A percentile compares a stretch with the other conserved stretches of the same genome.
These are phyloP conservation scores for Ciconia stormi DNA, from an alignment of 2,113 vertebrate species.

Conservation along the genomic window DNA sequence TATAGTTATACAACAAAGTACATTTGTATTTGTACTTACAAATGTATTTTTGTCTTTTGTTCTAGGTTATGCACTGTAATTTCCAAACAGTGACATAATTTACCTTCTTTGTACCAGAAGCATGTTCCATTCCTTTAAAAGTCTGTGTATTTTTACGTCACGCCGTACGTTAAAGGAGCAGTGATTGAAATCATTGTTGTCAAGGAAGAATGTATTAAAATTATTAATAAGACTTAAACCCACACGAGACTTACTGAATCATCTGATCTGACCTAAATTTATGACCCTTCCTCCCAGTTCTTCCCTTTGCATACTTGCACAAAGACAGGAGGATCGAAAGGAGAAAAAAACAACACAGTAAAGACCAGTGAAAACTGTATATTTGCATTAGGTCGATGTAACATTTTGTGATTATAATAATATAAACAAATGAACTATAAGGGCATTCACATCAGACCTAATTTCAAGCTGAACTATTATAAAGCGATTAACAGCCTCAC, in stretches of 20 bases:
- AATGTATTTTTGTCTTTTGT: background rate
- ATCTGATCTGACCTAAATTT: constrained; percentile 70
- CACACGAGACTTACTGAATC: constrained; percentile 60
- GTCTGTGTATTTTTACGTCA: constrained; percentile 1
- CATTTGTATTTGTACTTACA: background rate
- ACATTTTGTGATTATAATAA: constrained; percentile 62
- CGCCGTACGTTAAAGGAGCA: background rate
- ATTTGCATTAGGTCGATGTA: constrained; percentile 24
- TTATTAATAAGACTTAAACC: constrained; percentile 63
- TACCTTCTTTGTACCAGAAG: background rate
- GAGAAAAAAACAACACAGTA: background rate
- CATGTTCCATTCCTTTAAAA: background rate
- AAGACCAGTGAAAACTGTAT: constrained; percentile 38
- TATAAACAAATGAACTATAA: constrained; percentile 65
- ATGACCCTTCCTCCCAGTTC: constrained; percentile 54
- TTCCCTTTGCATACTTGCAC: constrained; percentile 12
- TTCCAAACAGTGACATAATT: background rate
- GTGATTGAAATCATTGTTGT: constrained; percentile 48
- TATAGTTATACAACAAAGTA: background rate
- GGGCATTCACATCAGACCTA: constrained; percentile 67
- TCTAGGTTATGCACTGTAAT: background rate
- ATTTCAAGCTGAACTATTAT: constrained; percentile 75
- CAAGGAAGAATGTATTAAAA: constrained; percentile 61
- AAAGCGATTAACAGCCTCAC: constrained; percentile 74
- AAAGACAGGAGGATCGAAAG: background rate